Evolutionary conservation across 2,888 invertebrate genomes (phyloP), one percentile per base, ranked within the genome.

Genomic region (Chymomyza amoena): DNA sequence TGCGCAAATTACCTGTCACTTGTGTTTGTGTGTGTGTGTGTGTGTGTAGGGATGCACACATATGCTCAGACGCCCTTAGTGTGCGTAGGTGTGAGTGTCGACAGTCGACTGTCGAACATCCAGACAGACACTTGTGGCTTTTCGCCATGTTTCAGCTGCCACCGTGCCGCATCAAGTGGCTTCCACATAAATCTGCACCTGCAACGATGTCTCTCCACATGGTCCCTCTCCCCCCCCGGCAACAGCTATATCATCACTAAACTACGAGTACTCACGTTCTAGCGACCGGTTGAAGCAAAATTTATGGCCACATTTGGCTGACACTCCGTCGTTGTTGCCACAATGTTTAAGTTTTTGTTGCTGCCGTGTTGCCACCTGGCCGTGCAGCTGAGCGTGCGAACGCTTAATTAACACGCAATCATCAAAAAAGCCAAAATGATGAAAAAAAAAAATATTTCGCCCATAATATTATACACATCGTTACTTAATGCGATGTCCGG

Each of bases 1-100:
- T 86, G 75, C 84, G 78, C 87, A 84, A 84, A 86, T 83, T 86
- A 83, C 87, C 87, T 83, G 87, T 83, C 87, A 86, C 80, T 85
- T 78, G 75, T 78, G 81, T 73, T 81, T 73, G 75, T 66, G 77
- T 78, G 52, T 73, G 76, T 73, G 75, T 66, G 77, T 78, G 52
- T 73, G 76, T 68, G 67, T 79, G 66, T 67, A 56, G 68, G 39
- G 61, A 66, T 68, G 51, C 52, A 32, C 32, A 20, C 28, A 18
- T 56, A 61, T 51, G 25, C 36, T n/a, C 59, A 10, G 13, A 45
- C 39, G 39, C 39, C 13, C 39, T 66, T n/a, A 45, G 45, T 57
- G 66, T 45, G 32, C 36, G 68, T 60, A n/a, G 16, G 36, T 60
- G 59, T 70, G 54, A 50, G 60, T 39, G 45, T 45, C 32, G 45